These are phyloP conservation scores for Hipposideros armiger DNA, from an alignment of 2,113 vertebrate genomes.

Conservation along the genomic window DNA sequence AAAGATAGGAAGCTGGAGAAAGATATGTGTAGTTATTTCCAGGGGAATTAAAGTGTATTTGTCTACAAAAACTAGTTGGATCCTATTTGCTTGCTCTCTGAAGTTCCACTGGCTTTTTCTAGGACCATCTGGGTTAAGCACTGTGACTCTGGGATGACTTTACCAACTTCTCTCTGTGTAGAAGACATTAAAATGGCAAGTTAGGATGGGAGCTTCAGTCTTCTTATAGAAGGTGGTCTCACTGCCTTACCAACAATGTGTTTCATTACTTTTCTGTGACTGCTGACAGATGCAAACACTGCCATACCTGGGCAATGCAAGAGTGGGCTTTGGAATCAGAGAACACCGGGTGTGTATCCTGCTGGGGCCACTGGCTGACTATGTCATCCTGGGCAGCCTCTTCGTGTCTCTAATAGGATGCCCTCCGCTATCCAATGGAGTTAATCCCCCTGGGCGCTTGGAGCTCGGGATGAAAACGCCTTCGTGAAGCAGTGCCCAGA, in stretches of 20 bases:
- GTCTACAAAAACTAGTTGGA: not conserved
- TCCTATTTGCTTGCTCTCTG: not conserved
- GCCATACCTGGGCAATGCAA: no score
- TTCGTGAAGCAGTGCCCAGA: not conserved
- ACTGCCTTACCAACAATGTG: fast-evolving
- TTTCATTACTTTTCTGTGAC: fast-evolving
- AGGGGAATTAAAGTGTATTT: not conserved
- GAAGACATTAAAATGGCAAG: not conserved
- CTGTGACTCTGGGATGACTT: not conserved
- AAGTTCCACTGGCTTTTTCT: fast-evolving
- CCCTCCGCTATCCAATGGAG: not conserved
- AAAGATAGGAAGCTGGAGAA: not conserved
- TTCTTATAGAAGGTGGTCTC: fast-evolving
- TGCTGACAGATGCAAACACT: fast-evolving
- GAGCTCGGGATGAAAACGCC: not conserved
- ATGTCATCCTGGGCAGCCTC: no score
- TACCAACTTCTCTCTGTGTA: not conserved
- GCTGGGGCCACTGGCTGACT: not conserved
- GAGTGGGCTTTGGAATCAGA: not conserved
- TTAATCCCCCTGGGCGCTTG: fast-evolving
- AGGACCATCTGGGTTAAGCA: not conserved
- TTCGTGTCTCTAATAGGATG: fast-evolving
- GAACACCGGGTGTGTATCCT: no score
- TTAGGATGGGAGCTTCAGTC: not conserved
- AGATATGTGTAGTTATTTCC: not conserved